Conservation (phyloP, 2,888 invertebrate species). For the Diaperis boleti region DNA sequence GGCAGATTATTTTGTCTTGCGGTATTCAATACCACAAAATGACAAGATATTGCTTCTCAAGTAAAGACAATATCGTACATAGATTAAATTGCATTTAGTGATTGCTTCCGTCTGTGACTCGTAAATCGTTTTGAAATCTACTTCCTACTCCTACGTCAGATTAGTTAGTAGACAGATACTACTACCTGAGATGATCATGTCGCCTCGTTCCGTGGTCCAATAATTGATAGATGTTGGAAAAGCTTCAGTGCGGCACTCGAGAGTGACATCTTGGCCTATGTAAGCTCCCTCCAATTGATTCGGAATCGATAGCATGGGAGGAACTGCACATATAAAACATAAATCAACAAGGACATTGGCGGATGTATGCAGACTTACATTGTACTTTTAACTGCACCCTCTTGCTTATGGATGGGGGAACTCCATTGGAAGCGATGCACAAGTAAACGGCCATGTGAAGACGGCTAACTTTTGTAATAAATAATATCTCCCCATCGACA, state of each 20-base stretch:
- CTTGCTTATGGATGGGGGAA: conserved; percentile 91
- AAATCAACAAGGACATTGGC: conserved; percentile 35
- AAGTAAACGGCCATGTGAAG: conserved; percentile 94
- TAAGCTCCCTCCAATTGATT: conserved; percentile 93
- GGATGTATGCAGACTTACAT: conserved; percentile 72
- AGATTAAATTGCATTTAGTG: too few relatives aligned
- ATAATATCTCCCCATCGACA: conserved; percentile 87
- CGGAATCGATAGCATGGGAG: conserved; percentile 93
- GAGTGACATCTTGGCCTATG: conserved; percentile 86
- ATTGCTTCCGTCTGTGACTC: too few relatives aligned
- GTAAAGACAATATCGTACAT: too few relatives aligned
- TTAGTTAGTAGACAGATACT: conserved; percentile 50
- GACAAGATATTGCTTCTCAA: too few relatives aligned
- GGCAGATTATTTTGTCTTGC: too few relatives aligned
- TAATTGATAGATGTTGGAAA: conserved; percentile 94
- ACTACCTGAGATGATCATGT: conserved; percentile 93
- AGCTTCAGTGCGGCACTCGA: conserved; percentile 93
- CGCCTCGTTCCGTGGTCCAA: conserved; percentile 92
- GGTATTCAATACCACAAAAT: too few relatives aligned
- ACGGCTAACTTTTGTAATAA: conserved; percentile 88
- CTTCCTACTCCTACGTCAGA: not conserved
- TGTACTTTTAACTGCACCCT: conserved; percentile 85
- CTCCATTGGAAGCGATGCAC: conserved; percentile 93
- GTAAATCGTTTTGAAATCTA: not conserved
- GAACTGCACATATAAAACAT: conserved; percentile 73